Percentiles rank a stretch among this genome's conserved stretches.
Conservation (phyloP, 2,888 invertebrate species). For the Embidobia sp. region DNA sequence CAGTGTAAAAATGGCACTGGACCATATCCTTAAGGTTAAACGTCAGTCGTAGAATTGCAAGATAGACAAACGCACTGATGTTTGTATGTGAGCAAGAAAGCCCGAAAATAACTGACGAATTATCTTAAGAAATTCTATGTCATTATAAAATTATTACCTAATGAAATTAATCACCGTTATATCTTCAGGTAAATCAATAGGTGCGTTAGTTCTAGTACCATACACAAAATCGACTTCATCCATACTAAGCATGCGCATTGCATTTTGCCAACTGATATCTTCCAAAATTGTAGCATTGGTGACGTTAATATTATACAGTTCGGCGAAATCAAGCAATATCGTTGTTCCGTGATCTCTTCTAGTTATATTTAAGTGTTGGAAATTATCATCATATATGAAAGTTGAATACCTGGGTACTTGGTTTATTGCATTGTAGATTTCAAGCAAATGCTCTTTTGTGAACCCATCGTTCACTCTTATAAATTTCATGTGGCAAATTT, state of each 20-base stretch:
- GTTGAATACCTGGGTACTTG: not conserved
- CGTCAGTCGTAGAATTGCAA: no score
- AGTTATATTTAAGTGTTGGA: not conserved
- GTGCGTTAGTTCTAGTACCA: conserved; percentile 6
- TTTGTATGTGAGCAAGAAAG: no score
- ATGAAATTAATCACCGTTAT: not conserved
- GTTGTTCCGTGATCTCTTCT: not conserved
- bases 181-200: not conserved
- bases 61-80: no score
- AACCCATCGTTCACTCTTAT: conserved; percentile 1
- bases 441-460: not conserved
- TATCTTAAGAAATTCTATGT: not conserved
- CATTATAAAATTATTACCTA: conserved; percentile 8
- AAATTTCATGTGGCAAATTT: not conserved
- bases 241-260: not conserved
- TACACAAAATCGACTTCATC: not conserved
- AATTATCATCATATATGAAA: not conserved
- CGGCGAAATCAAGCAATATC: conserved; percentile 3
- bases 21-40: no score
- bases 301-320: not conserved
- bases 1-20: no score
- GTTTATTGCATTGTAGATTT: not conserved
- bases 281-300: not conserved
- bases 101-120: no score
- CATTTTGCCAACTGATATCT: not conserved